Evolutionary conservation across 1,140 invertebrate genomes (phyloP).

Genomic region (Neuroterus valhalla): DNA sequence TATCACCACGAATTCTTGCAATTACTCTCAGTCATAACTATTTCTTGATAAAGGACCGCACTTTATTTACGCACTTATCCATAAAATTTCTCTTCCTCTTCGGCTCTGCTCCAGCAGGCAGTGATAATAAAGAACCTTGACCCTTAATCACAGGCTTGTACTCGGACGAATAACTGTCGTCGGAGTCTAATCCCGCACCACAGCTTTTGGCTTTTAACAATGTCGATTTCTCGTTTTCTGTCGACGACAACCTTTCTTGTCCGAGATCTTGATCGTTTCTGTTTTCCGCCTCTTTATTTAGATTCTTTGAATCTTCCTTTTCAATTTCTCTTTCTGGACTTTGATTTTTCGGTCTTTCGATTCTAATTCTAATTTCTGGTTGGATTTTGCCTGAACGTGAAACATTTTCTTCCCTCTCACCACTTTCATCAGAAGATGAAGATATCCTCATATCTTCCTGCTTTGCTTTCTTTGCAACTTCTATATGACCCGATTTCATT

Average conservation of each 20-base stretch:
- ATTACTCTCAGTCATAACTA: conserved; percentile 57
- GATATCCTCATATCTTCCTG: conserved; percentile 41
- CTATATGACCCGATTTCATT: conserved; percentile 36
- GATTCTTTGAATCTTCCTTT: conserved; percentile 26
- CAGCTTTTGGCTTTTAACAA: conserved; percentile 67
- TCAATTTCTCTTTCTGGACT: neutral
- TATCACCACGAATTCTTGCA: conserved; percentile 36
- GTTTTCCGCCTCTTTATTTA: neutral
- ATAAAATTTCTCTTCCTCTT: conserved; percentile 84
- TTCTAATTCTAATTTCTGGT: conserved; percentile 32
- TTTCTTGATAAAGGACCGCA: conserved; percentile 83
- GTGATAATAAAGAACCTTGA: conserved; percentile 67
- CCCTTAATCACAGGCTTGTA: conserved; percentile 51
- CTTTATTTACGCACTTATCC: conserved; percentile 86
- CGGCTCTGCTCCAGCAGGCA: conserved; percentile 63
- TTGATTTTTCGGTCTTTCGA: conserved; percentile 25
- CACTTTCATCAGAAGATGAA: conserved; percentile 20
- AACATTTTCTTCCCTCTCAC: conserved; percentile 25
- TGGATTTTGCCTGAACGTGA: conserved; percentile 21
- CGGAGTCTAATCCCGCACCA: conserved; percentile 67
- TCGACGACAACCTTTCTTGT: conserved; percentile 35
- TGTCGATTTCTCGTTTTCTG: conserved; percentile 51
- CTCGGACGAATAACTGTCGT: conserved; percentile 56
- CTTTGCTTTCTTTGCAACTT: conserved; percentile 29
- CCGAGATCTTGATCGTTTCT: conserved; percentile 55